Conservation (phyloP, 2,113 vertebrate species). For the Bufo gargarizans region DNA sequence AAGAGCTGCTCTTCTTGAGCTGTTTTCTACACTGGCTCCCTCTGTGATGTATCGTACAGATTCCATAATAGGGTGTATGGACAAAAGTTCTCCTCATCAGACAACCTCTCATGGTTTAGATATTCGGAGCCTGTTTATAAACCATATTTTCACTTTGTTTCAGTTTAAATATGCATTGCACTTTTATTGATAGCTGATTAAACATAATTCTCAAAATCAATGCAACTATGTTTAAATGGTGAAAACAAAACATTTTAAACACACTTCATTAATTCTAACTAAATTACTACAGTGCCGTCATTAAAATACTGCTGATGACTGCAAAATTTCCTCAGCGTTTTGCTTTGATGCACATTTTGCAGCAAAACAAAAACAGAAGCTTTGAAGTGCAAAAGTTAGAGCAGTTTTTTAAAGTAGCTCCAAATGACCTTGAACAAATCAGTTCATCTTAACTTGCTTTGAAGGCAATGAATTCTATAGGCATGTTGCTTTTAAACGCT, state of each 20-base stretch:
- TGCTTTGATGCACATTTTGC: constrained; percentile 34
- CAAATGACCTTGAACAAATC: constrained; percentile 42
- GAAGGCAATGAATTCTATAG: constrained; percentile 46
- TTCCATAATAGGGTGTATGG: background rate
- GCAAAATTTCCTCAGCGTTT: constrained; percentile 1
- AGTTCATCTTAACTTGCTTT: constrained; percentile 29
- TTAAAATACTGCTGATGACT: constrained; percentile 22
- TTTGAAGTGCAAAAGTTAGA: constrained; percentile 34
- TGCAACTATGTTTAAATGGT: background rate
- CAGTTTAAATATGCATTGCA: background rate
- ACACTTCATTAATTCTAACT: constrained; percentile 38
- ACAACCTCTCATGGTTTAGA: background rate
- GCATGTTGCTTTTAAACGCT: constrained; percentile 13
- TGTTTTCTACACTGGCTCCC: too few species aligned
- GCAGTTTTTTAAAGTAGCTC: constrained; percentile 5
- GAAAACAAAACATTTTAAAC: constrained; percentile 17
- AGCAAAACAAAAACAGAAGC: constrained; percentile 17
- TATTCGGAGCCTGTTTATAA: background rate
- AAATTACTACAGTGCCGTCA: constrained; percentile 23
- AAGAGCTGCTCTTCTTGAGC: too few species aligned
- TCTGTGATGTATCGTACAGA: background rate
- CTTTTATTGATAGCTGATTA: constrained; percentile 20
- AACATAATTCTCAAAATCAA: constrained; percentile 4
- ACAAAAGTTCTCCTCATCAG: background rate
- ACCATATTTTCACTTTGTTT: background rate